Evolutionary conservation across 2,888 invertebrate species (phyloP), one percentile per base, ranked within the genome.

Genomic region (Napeogenes sylphis): DNA sequence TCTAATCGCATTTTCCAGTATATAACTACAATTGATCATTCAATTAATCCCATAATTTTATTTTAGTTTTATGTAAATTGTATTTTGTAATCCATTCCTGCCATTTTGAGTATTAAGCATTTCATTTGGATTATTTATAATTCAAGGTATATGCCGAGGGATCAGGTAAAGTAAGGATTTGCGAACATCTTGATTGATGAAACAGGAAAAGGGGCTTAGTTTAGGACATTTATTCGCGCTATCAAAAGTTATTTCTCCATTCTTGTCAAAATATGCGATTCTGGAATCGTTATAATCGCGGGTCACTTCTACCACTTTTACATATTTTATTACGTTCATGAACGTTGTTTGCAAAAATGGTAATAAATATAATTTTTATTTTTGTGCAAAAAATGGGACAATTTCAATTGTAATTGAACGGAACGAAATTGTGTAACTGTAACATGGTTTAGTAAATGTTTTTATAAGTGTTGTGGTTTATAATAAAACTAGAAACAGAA

Each of bases 151-250:
- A 10, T 10, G 10, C 10, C 21, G 10, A 2, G 42, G 68, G 67
- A 70, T 65, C 71, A 70, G 68, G 70, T 67, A 72, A 73, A 74
- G 71, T 53, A 69, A 73, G 76, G 77, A 77, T 77, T 77, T 78
- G 73, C 73, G 71, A 68, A 71, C 72, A 71, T 71, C 74, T 75
- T 81, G 81, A 81, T 81, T 73, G 73, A 81, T 81, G 78, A 65
- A 62, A 62, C 66, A 66, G 61, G 55, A 51, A 42, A 45, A 58
- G 67, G 62, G 61, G 55, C 46, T 57, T 14, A 3, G 38, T 55
- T 55, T 42, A 47, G 54, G 30, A 35, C 46, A 45, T 45, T 64
- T 51, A 30, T 51, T 51, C 30, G 51, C 8, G 6, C 30, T 47
- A n/a, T 21, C 30, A 5, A 51, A 51, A 51, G 30, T 30, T 21